Base-by-base conservation (phyloP, 2,888 invertebrate genomes). In the Stenodera caucasica region DNA sequence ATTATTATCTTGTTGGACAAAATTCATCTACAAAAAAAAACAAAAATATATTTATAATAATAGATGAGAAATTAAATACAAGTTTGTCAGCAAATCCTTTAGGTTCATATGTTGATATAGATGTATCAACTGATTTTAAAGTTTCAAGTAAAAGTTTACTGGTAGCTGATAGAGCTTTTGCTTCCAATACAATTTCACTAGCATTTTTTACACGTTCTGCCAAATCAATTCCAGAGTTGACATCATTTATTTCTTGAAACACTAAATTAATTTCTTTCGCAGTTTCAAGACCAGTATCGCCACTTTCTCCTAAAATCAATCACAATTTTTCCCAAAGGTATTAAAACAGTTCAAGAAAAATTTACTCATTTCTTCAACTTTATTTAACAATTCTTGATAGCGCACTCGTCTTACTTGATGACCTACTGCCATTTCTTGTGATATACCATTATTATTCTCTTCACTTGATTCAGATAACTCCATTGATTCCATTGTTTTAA, bases 71-170 rank as follows among this genome's bases (percentile, higher is more conserved):
- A 32, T 50, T 51, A 26, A 52, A 65, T 72, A 86, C 85, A 66
- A 85, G 81, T 68, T 82, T 82, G 18, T 72, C 66, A 0, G 83
- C 82, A 52, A 85, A 80, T 57, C 83, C 83, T 33, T 78, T 78
- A 12, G 78, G 77, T 62, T 85, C 83, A 62, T 85, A 86, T 0
- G 78, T 77, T 58, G 83, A 81, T 15, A 80, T 76, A 61, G 82
- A 82, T 29, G 77, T 70, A 67, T 79, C 75, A 9, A 80, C 70
- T 40, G 76, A 70, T 65, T 77, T 70, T 14, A 77, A 67, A 60
- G 77, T 77, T 65, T 77, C 77, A 52, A 75, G 72, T 49, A 78
- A 64, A 30, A 78, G 59, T 40, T 65, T 66, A 66, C 78, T 78
- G 37, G 76, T 72, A 51, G 76, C 73, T n/a, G 77, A 75, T 21